Base-by-base conservation (phyloP, 2,888 invertebrate genomes). In the Cataglyphis cursor region DNA sequence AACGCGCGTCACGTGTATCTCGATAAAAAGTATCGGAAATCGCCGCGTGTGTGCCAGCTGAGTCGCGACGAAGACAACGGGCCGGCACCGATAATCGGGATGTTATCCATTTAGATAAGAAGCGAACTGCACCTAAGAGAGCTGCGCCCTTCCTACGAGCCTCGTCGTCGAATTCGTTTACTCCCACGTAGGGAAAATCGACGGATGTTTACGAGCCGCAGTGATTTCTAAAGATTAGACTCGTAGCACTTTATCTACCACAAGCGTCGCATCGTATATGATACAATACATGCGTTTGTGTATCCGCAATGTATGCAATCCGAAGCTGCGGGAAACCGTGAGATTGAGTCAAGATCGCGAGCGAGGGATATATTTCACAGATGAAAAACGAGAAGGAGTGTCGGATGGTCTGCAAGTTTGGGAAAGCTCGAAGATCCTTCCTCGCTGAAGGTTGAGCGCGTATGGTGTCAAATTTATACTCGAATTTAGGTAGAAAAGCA, bases 91-190 rank as follows among this genome's bases (percentile, higher is more conserved):
- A 83, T 89, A 89, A 82, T 82, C 86, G 81, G 48, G n/a, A 57
- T 51, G 41, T 57, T 61, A 83, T 72, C 84, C 84, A 87, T 88
- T 87, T 82, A 87, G 89, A 90, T 90, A 89, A 88, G 48, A 48
- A 18, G 78, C 68, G 64, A 64, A 31, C 51, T 62, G 24, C 35
- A 44, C 31, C 44, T 44, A 54, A 59, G 59, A 59, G 44, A 31
- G 51, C 44, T 70, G 41, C 41, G 57, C 28, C 78, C 41, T 44
- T 78, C 15, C 21, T 18, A 28, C n/a, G 15, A 10, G 4, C 51
- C 48, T 57, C 38, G 41, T 64, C 57, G 5, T 72, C 44, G 59
- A 80, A 72, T 72, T 72, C 41, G 57, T 78, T 68, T 31, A 80
- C 72, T 80, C 44, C 72, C 59, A 80, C 78, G 31, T 35, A 35